phyloP scores from a whole-genome alignment of 2,888 invertebrate species.

The Taphrorychus bicolor region DNA sequence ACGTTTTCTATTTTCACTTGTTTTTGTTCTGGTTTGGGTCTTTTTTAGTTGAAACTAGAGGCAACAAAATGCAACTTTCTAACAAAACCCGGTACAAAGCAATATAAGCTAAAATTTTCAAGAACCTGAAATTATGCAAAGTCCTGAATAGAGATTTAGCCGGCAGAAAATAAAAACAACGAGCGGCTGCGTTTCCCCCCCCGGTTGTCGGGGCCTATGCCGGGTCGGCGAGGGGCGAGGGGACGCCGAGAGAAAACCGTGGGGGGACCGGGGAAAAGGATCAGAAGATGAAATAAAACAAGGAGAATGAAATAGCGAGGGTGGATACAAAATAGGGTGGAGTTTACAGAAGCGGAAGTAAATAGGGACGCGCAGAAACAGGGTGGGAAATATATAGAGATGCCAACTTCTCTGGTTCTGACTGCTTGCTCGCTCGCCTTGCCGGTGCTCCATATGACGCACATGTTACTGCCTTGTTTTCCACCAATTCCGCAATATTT shows the following conservation, averaged over 20 bases:
- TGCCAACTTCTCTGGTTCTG: slow-evolving; percentile 52
- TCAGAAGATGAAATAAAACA: slow-evolving; percentile 62
- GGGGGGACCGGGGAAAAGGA: slow-evolving; percentile 49
- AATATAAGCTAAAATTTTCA: slow-evolving; percentile 41
- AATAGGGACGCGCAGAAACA: slow-evolving; percentile 60
- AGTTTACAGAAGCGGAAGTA: slow-evolving; percentile 68
- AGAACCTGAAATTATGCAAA: slow-evolving; percentile 59
- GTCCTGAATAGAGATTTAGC: slow-evolving; percentile 55
- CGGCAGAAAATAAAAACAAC: slow-evolving; percentile 54
- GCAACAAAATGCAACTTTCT: background rate
- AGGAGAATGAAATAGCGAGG: slow-evolving; percentile 62
- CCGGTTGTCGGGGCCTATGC: slow-evolving; percentile 9
- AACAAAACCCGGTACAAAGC: slow-evolving; percentile 18
- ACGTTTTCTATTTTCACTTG: too few relatives aligned
- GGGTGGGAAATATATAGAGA: slow-evolving; percentile 56
- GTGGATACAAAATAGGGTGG: slow-evolving; percentile 60
- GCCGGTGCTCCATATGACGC: slow-evolving; percentile 45
- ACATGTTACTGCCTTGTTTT: slow-evolving; percentile 43
- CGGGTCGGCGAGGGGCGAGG: background rate
- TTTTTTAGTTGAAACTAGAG: too few relatives aligned
- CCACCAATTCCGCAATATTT: slow-evolving; percentile 37
- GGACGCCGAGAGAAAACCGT: slow-evolving; percentile 6
- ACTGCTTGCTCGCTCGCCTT: slow-evolving; percentile 47
- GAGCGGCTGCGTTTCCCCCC: slow-evolving; percentile 27
- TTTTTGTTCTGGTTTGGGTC: too few relatives aligned